Conservation (phyloP, 2,113 vertebrate genomes). For the Callipepla squamata region DNA sequence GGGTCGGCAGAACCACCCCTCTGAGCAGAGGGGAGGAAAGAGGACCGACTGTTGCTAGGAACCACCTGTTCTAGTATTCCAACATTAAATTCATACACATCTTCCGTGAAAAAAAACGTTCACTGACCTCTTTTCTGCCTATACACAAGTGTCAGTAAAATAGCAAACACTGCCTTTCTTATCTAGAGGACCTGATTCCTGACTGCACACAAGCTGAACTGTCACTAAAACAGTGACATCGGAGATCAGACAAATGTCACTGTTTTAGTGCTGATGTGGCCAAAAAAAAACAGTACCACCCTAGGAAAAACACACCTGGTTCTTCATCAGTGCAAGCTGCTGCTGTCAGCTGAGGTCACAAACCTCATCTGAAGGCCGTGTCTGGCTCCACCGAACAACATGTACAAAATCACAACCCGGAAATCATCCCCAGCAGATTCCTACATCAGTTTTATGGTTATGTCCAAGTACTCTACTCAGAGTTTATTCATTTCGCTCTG, state of each 20-base stretch:
- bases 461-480: background rate
- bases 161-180: background rate
- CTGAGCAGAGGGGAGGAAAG: background rate
- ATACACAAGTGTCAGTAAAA: background rate
- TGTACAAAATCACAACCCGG: background rate
- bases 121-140: background rate
- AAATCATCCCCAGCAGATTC: background rate
- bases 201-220: background rate
- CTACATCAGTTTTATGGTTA: background rate
- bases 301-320: background rate
- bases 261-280: background rate
- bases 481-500: background rate
- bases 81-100: background rate
- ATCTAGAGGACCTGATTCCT: background rate
- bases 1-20: background rate
- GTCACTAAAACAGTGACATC: background rate
- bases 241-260: background rate
- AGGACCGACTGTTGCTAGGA: background rate
- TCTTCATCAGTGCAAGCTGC: background rate
- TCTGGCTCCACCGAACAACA: background rate
- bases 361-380: background rate
- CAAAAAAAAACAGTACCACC: background rate
- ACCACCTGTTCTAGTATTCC: background rate
- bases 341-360: background rate
- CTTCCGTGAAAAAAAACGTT: background rate